These are phyloP conservation scores for Falco biarmicus DNA, from an alignment of 2,797 vertebrate species.

Conservation along the genomic window DNA sequence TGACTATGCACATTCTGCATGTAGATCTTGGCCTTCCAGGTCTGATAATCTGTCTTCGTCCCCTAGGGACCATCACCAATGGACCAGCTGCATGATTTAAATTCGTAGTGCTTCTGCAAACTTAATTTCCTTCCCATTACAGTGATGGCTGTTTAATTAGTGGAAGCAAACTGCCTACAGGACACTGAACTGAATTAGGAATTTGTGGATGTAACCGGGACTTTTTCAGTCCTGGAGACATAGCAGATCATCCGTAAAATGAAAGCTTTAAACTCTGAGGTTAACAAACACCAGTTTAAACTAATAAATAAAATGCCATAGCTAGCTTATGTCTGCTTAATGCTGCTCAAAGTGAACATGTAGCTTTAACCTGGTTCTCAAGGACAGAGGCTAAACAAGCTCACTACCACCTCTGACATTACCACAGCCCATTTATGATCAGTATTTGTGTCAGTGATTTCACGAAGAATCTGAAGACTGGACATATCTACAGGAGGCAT, in stretches of 20 bases:
- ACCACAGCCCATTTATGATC: not conserved
- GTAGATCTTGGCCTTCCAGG: not conserved
- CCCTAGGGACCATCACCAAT: not conserved
- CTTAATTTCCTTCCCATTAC: not conserved
- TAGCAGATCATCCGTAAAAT: not conserved
- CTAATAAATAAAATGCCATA: not conserved
- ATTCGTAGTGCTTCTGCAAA: not conserved
- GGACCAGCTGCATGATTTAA: not conserved
- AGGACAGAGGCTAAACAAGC: not conserved
- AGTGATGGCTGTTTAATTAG: not conserved
- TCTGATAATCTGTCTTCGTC: not conserved
- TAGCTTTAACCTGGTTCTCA: not conserved
- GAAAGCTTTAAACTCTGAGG: not conserved
- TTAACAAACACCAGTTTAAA: not conserved
- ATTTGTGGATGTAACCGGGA: not conserved
- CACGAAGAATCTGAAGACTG: not conserved
- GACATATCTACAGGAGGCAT: not conserved
- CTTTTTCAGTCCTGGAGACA: not conserved
- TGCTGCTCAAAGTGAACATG: not conserved
- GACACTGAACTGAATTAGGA: not conserved
- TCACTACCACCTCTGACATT: not conserved
- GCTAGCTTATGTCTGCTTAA: not conserved
- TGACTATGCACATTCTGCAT: not conserved
- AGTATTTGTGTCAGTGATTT: not conserved
- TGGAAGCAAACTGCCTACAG: not conserved